Evolutionary conservation across 2,888 invertebrate genomes (phyloP).

Genomic region (Lomographa bimaculata): DNA sequence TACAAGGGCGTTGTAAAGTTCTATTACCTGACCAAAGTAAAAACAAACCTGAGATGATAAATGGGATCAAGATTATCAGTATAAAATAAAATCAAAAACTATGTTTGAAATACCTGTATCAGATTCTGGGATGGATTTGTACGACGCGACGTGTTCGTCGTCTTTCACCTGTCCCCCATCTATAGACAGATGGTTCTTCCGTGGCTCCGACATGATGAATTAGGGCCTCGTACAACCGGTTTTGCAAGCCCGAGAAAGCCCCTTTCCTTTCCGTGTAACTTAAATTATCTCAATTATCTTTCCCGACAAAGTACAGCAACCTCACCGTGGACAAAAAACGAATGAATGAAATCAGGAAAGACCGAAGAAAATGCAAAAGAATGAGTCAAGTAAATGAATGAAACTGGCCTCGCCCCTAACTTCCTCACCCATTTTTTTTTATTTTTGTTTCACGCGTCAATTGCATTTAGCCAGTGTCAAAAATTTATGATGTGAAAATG

Average conservation of each 20-base stretch:
- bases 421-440: no score
- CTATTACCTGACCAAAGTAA: no score
- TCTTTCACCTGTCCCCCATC: slow-evolving; percentile 77
- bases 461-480: no score
- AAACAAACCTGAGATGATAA: no score
- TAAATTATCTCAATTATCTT: slow-evolving; percentile 42
- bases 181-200: slow-evolving; percentile 70
- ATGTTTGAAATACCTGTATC: slow-evolving; percentile 71
- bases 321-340: slow-evolving; percentile 30
- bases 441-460: no score
- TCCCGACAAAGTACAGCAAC: slow-evolving; percentile 18
- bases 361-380: no score
- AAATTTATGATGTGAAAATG: no score
- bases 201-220: slow-evolving; percentile 69
- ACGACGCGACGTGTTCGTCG: slow-evolving; percentile 73
- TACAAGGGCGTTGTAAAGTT: no score
- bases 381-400: no score
- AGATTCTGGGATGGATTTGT: slow-evolving; percentile 69
- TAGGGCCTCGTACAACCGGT: slow-evolving; percentile 49
- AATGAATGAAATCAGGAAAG: slow-evolving; percentile 26
- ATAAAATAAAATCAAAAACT: neutral
- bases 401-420: no score
- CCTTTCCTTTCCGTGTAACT: slow-evolving; percentile 45
- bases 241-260: slow-evolving; percentile 45
- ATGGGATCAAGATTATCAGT: no score